A percentile compares a stretch with the other conserved stretches of the same genome.
Conservation (phyloP, 2,113 vertebrate genomes). For the Rhinoderma darwinii region DNA sequence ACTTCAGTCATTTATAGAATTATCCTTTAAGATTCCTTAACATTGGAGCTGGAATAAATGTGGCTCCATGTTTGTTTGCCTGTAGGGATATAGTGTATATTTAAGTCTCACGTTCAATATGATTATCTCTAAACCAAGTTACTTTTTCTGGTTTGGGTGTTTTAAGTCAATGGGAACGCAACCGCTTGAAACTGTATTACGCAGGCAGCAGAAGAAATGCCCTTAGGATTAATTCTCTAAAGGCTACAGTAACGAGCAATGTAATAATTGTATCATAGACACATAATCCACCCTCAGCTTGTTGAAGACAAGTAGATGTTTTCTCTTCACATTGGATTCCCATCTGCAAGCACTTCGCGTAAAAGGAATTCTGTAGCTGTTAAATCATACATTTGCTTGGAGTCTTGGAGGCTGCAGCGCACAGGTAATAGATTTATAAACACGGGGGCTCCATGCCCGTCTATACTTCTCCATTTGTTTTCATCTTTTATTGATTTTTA, state of each 20-base stretch:
- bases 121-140: background rate
- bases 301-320: constrained; percentile 50
- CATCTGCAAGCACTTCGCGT: background rate
- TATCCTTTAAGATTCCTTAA: background rate
- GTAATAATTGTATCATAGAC: constrained; percentile 65
- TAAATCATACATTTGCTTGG: background rate
- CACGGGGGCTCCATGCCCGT: fast-evolving
- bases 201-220: constrained; percentile 62
- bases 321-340: constrained; percentile 16
- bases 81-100: background rate
- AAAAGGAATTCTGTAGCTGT: constrained; percentile 33
- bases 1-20: background rate
- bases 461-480: constrained; percentile 50
- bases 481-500: constrained; percentile 56
- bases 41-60: background rate
- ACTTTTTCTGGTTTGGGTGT: background rate
- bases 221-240: constrained; percentile 58
- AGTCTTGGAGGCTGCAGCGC: background rate
- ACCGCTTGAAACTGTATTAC: constrained; percentile 58
- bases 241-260: constrained; percentile 64
- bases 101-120: background rate
- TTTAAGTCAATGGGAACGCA: background rate
- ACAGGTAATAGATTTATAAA: constrained; percentile 62
- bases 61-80: background rate
- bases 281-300: constrained; percentile 54